phyloP scores from a whole-genome alignment of 2,113 vertebrate species.

The Ochotona curzoniae region DNA sequence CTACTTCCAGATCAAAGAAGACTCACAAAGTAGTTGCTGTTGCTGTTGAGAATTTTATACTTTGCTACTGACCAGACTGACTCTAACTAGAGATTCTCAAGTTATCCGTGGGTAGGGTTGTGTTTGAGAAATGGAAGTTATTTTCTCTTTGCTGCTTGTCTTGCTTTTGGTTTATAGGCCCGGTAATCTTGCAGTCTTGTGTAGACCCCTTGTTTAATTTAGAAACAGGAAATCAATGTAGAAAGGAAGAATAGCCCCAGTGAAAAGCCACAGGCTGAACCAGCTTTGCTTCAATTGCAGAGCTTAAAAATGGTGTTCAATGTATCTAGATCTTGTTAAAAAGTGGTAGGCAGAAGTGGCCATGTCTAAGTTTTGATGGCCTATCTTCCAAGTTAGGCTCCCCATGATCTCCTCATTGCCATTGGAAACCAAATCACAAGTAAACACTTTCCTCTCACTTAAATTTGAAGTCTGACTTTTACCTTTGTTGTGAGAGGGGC shows the following conservation, averaged over 20 bases:
- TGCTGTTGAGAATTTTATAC: background rate
- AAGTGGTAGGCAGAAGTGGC: background rate
- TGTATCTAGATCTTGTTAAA: background rate
- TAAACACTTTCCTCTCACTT: background rate
- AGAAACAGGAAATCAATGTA: constrained; percentile 53
- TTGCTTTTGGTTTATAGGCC: background rate
- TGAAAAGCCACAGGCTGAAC: constrained; percentile 49
- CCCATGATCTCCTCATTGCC: background rate
- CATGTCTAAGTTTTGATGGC: background rate
- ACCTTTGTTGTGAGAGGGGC: constrained; percentile 41
- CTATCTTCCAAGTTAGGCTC: background rate
- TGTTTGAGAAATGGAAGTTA: background rate
- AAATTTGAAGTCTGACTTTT: constrained; percentile 59
- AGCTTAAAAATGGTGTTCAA: background rate
- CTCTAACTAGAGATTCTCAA: no score
- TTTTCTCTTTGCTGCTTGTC: background rate
- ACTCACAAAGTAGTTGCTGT: background rate
- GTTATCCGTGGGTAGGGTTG: background rate
- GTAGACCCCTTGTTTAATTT: background rate
- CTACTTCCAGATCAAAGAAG: no score
- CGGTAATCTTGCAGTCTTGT: background rate
- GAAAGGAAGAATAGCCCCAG: constrained; percentile 18
- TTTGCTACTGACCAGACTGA: background rate
- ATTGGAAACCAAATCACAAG: background rate
- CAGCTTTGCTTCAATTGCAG: background rate